Conservation (phyloP, 2,888 invertebrate genomes). For the Melipona beecheii region DNA sequence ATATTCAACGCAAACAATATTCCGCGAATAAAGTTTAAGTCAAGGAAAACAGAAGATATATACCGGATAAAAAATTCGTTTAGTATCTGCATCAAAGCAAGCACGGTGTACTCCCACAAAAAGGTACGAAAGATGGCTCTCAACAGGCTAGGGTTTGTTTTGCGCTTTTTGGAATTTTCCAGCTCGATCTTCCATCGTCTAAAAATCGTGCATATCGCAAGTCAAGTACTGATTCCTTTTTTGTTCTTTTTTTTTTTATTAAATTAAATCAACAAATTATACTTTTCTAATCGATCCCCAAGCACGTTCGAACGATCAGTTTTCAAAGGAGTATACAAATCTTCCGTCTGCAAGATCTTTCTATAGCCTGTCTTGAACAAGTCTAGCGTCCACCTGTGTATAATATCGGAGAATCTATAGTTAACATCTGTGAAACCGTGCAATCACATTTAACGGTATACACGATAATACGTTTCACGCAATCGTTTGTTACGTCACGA, state of each 20-base stretch:
- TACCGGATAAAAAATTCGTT: slow-evolving; percentile 76
- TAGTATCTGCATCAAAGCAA: slow-evolving; percentile 84
- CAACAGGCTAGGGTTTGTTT: slow-evolving; percentile 83
- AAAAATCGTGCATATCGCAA: slow-evolving; percentile 38
- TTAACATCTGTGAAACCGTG: not conserved
- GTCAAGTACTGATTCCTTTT: not conserved
- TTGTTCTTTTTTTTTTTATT: not conserved
- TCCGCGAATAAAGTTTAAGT: not conserved
- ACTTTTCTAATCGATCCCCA: slow-evolving; percentile 89
- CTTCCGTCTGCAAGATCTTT: slow-evolving; percentile 89
- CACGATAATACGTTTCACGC: not conserved
- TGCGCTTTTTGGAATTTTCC: slow-evolving; percentile 76
- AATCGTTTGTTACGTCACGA: not conserved
- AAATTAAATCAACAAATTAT: too few species aligned
- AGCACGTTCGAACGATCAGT: slow-evolving; percentile 88
- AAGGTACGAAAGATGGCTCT: slow-evolving; percentile 84
- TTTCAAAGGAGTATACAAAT: slow-evolving; percentile 89
- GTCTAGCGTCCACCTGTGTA: slow-evolving; percentile 90
- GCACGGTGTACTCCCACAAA: slow-evolving; percentile 82
- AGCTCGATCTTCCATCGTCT: slow-evolving; percentile 85
- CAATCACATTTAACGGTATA: not conserved
- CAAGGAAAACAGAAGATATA: not conserved
- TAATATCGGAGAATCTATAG: not conserved
- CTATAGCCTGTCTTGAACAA: slow-evolving; percentile 91
- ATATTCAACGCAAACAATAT: not conserved